Conservation (phyloP, 2,113 vertebrate species). For the Macheiramphus alcinus region DNA sequence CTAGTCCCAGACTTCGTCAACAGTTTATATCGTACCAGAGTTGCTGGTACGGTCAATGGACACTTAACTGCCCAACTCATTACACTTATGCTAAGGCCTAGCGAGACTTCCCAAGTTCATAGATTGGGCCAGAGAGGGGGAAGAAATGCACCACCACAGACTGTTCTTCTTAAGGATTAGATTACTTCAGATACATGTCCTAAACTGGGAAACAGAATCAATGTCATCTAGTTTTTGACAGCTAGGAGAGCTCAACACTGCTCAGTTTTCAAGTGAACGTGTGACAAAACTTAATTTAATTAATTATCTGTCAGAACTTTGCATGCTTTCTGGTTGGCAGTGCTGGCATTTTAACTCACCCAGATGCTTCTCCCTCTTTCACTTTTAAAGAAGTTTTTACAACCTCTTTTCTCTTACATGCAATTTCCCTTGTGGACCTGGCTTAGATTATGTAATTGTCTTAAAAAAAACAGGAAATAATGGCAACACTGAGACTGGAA, state of each 20-base stretch:
- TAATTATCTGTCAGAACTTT: not conserved
- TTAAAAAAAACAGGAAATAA: not conserved
- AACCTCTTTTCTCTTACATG: not conserved
- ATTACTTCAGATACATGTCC: not conserved
- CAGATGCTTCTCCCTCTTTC: not conserved
- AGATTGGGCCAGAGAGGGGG: too few species aligned
- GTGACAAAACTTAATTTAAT: not conserved
- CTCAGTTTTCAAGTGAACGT: not conserved
- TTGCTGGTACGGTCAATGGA: too few species aligned
- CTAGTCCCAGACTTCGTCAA: too few species aligned
- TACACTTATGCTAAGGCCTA: too few species aligned
- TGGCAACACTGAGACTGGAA: not conserved
- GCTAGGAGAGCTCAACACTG: not conserved
- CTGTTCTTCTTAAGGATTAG: not conserved
- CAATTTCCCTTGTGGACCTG: not conserved
- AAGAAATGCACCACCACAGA: too few species aligned
- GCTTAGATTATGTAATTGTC: not conserved
- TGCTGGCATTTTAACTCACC: not conserved
- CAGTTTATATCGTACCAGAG: too few species aligned
- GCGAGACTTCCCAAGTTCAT: too few species aligned
- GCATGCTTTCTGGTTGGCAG: not conserved
- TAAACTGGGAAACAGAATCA: not conserved
- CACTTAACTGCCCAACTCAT: too few species aligned
- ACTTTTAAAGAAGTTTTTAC: not conserved
- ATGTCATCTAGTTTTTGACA: not conserved